phyloP scores from a whole-genome alignment of 2,888 invertebrate species.

The Macaria notata region DNA sequence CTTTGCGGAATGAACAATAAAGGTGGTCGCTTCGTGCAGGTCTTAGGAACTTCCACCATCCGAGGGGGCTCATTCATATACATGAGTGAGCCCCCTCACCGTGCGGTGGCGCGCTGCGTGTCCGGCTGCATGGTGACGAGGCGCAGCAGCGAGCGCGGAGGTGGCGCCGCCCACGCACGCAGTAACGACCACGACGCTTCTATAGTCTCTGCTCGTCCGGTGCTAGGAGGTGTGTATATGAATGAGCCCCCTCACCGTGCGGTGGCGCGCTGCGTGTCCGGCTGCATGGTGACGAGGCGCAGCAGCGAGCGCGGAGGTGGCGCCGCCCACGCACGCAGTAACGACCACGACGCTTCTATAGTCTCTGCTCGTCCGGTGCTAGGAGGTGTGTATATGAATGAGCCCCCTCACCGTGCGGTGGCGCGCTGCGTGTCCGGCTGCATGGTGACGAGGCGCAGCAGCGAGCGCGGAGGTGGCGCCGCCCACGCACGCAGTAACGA shows the following conservation, averaged over 20 bases:
- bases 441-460: conserved; percentile 57
- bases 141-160: conserved; percentile 48
- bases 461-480: conserved; percentile 35
- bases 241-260: conserved; percentile 37
- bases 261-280: conserved; percentile 46
- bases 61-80: too few relatives aligned
- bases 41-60: too few relatives aligned
- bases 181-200: conserved; percentile 54
- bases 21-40: too few relatives aligned
- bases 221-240: too few relatives aligned
- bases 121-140: conserved; percentile 52
- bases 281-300: conserved; percentile 52
- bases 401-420: conserved; percentile 41
- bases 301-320: conserved; percentile 45
- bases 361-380: too few relatives aligned
- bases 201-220: too few relatives aligned
- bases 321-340: conserved; percentile 32
- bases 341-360: too few relatives aligned
- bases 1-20: too few relatives aligned
- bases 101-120: conserved; percentile 44
- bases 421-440: conserved; percentile 44
- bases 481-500: conserved; percentile 35
- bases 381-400: too few relatives aligned
- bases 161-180: conserved; percentile 25
- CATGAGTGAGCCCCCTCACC: conserved; percentile 38